Conservation (phyloP, 2,797 vertebrate genomes). For the Lateolabrax maculatus region DNA sequence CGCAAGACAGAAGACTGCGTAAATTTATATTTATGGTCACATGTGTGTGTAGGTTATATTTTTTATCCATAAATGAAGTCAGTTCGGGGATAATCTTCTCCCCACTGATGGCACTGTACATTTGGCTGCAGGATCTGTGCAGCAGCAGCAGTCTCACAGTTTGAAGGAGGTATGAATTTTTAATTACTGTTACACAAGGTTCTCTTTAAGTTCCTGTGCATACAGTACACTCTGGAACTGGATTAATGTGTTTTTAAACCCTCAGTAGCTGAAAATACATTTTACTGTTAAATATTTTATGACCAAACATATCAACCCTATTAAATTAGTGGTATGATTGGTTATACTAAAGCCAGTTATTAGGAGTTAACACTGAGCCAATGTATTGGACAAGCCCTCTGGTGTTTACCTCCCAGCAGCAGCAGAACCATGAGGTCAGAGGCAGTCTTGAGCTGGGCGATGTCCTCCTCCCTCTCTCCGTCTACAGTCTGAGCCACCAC, state of each 20-base stretch:
- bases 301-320: neutral
- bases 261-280: neutral
- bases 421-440: conserved; percentile 98
- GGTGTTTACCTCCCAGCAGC: conserved; percentile 91
- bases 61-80: neutral
- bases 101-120: neutral
- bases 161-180: conserved; percentile 9
- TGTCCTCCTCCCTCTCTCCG: conserved; percentile 94
- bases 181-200: conserved; percentile 22
- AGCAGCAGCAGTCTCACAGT: conserved; percentile 4
- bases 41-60: neutral
- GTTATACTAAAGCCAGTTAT: neutral
- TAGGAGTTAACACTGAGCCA: neutral
- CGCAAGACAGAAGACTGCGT: neutral
- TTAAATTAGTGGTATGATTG: neutral
- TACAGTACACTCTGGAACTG: neutral
- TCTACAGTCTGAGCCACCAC: conserved; percentile 95
- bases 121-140: neutral
- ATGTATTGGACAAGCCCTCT: neutral
- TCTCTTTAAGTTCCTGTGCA: neutral
- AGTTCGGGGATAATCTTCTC: neutral
- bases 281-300: neutral
- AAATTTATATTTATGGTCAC: neutral
- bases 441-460: conserved; percentile 96
- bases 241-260: neutral